Percentiles rank a stretch among this genome's conserved stretches.
These are phyloP conservation scores for Ctenodactylus gundi DNA, from an alignment of 2,113 vertebrate genomes.

Conservation along the genomic window DNA sequence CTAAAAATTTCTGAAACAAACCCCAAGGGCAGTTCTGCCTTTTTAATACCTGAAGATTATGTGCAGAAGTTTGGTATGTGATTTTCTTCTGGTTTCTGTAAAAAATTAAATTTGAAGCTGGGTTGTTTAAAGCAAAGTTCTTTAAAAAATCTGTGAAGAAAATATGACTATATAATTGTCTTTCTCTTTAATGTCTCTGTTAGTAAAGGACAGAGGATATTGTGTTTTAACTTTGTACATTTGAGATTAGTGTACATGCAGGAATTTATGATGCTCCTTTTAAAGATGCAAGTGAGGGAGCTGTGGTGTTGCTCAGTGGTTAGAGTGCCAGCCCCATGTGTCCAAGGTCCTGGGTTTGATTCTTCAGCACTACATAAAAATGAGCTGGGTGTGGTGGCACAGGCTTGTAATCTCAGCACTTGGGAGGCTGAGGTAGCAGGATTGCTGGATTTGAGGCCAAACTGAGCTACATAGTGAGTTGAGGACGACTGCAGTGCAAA, in stretches of 20 bases:
- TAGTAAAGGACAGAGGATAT: neutral
- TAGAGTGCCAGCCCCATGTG: too few relatives aligned
- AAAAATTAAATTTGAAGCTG: neutral
- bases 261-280: neutral
- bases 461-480: too few relatives aligned
- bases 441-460: too few relatives aligned
- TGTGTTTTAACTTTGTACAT: neutral
- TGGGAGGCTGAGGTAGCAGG: too few relatives aligned
- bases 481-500: too few relatives aligned
- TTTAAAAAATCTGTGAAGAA: neutral
- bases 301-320: too few relatives aligned
- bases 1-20: neutral
- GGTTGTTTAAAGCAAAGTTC: neutral
- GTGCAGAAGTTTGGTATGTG: constrained; percentile 43
- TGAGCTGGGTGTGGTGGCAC: too few relatives aligned
- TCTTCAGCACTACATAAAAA: too few relatives aligned
- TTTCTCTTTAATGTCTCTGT: neutral
- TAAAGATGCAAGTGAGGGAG: too few relatives aligned
- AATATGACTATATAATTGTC: neutral
- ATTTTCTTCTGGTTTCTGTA: neutral
- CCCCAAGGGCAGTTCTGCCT: constrained; percentile 1
- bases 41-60: constrained; percentile 52
- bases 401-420: too few relatives aligned
- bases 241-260: neutral
- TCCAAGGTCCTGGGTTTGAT: too few relatives aligned